Base-by-base conservation (phyloP, 2,888 invertebrate genomes). In the Gisinianus flammeolus region DNA sequence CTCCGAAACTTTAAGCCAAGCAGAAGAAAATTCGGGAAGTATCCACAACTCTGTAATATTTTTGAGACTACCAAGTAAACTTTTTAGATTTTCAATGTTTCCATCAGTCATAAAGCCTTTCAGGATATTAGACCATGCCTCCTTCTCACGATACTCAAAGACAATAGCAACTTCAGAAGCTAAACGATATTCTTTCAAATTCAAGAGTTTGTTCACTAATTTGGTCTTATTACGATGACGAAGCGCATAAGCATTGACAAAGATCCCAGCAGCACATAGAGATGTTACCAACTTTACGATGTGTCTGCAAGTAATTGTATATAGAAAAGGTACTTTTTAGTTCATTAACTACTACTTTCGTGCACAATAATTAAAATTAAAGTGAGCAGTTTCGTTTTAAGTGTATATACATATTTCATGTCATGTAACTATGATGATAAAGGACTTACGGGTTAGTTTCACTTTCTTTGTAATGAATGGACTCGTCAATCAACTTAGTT, bases 41-140 rank as follows among this genome's bases (percentile, higher is more conserved):
- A 82, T 80, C 84, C 84, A 84, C 12, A 84, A 66, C 28, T 82
- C 80, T 6, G 79, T 78, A 8, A 81, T 77, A 26, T 76, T 79
- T 10, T 75, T 68, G 10, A 84, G 44, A 31, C 75, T 54, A 70
- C 77, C 77, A 68, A 84, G 56, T 2, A 84, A 71, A 6, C 35
- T 77, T 4, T 73, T 67, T 5, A 84, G 68, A 22, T 82, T 79
- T 0, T 77, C 26, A 2, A 78, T 24, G n/a, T 64, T 75, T 30
- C 79, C 81, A 22, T 66, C n/a, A 1, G 22, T 28, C 28, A 84
- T 74, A 26, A 83, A 80, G 22, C 83, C 83, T 26, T 72, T n/a
- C 0, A 84, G 71, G 35, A 83, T 82, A n/a, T 30, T 35, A 0
- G 81, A 81, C 84, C 84, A 84, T 16, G 69, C 67, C 8, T 35